Percentiles rank a stretch among this genome's conserved stretches.
These are phyloP conservation scores for Elymnias hypermnestra DNA, from an alignment of 1,140 invertebrate species.

Conservation along the genomic window DNA sequence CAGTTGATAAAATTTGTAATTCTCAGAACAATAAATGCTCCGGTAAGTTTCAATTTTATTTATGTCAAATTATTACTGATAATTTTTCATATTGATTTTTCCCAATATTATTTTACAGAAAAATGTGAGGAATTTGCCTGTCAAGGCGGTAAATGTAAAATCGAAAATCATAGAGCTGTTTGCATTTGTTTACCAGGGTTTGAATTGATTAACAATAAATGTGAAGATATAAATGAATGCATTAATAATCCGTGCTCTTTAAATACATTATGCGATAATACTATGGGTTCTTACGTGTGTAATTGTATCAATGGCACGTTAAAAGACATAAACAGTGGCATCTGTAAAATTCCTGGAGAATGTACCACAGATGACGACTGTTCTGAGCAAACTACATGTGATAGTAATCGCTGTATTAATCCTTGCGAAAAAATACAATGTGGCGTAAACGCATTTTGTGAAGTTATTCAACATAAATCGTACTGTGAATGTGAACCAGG, in stretches of 20 bases:
- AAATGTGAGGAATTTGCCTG: constrained; percentile 86
- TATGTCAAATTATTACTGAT: no score
- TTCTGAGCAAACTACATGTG: constrained; percentile 84
- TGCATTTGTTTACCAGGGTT: constrained; percentile 88
- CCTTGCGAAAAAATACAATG: constrained; percentile 85
- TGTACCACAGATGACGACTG: constrained; percentile 89
- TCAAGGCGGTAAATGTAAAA: constrained; percentile 84
- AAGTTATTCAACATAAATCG: constrained; percentile 80
- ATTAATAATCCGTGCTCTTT: constrained; percentile 84
- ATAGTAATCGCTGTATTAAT: constrained; percentile 86
- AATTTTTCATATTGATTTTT: no score
- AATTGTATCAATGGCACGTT: constrained; percentile 87
- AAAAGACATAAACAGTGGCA: constrained; percentile 81
- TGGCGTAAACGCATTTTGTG: constrained; percentile 85
- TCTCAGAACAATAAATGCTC: constrained; percentile 85
- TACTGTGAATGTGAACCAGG: constrained; percentile 85
- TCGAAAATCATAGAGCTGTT: constrained; percentile 81
- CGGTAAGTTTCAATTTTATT: constrained; percentile 65
- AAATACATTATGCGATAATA: constrained; percentile 86
- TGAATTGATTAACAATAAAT: constrained; percentile 80
- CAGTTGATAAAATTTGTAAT: constrained; percentile 85
- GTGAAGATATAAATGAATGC: constrained; percentile 91
- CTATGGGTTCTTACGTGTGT: constrained; percentile 85
- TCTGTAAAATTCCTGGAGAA: constrained; percentile 86
- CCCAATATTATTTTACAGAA: constrained; percentile 77